These are phyloP conservation scores for Petaurus breviceps DNA, from an alignment of 2,113 vertebrate species.

Conservation along the genomic window DNA sequence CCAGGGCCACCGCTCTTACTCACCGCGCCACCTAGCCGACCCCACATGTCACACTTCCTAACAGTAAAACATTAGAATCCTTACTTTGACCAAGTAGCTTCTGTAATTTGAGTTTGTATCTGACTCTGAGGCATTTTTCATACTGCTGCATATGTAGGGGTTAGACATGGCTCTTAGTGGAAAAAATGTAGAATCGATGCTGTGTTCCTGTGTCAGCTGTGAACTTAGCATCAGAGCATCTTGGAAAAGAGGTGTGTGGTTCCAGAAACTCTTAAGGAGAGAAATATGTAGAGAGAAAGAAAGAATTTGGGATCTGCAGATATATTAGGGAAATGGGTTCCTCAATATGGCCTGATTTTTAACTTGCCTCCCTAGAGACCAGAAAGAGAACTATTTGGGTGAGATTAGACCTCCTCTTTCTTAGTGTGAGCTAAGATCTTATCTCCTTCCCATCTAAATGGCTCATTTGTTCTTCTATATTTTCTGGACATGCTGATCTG, in stretches of 20 bases:
- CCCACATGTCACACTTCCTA: not conserved
- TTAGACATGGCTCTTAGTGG: not conserved
- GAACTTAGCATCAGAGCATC: not conserved
- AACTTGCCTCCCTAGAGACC: not conserved
- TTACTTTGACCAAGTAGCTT: not conserved
- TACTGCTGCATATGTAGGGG: not conserved
- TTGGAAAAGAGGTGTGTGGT: not conserved
- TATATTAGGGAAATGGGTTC: not conserved
- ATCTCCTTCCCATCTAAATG: not conserved
- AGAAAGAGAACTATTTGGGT: not conserved
- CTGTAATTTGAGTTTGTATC: not conserved
- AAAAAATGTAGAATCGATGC: not conserved
- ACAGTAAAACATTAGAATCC: not conserved
- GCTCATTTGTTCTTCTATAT: not conserved
- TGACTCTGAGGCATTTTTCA: not conserved
- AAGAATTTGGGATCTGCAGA: not conserved
- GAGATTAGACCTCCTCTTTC: not conserved
- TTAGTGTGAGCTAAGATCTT: not conserved
- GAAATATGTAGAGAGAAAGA: not conserved
- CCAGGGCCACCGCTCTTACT: too few species aligned
- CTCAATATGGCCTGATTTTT: not conserved
- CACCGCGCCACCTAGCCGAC: too few species aligned
- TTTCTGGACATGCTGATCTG: not conserved
- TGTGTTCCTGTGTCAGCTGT: not conserved
- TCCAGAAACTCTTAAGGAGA: not conserved